Base-by-base conservation (phyloP, 2,797 vertebrate genomes). In the Melanogrammus aeglefinus region DNA sequence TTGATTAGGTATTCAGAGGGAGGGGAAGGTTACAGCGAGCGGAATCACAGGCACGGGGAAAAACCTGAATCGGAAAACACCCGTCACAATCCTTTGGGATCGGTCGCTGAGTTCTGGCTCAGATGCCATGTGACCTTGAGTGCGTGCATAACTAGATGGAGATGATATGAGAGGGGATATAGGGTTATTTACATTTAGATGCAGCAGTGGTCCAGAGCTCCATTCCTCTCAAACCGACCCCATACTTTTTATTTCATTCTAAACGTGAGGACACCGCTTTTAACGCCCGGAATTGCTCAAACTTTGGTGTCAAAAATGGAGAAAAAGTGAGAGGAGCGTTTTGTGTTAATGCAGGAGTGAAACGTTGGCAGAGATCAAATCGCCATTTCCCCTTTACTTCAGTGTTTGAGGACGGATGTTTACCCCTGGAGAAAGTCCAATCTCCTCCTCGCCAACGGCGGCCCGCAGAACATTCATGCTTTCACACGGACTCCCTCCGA, bases 61-160 rank as follows among this genome's bases (percentile, higher is more conserved):
- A 92, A 87, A 92, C 90, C 86, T 81, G 80, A 88, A 91, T 86
- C 86, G 89, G 85, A 88, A 88, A 83, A 84, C 77, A 75, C 83
- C 89, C 86, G 86, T 88, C 80, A 89, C 80, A 92, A 88, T 84
- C 81, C 82, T 83, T 87, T 81, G 74, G 83, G 83, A 84, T 89
- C 83, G 76, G 89, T 86, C 86, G 84, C 83, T 87, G 80, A 29
- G 77, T 78, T 76, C 38, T 69, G 83, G 76, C 82, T 36, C 21
- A 73, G 84, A 41, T 83, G 78, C 80, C 78, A 35, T 73, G 73
- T 91, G 88, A 92, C 90, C 90, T 92, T 87, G 86, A 87, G 87
- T 80, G 81, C 85, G 91, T 92, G 74, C 85, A 83, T 91, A 90
- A 91, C 92, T 91, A 86, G 78, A 91, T 91, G 88, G 85, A 88